These are phyloP conservation scores for Lophura nycthemera DNA, from an alignment of 2,113 vertebrate genomes.

Conservation along the genomic window DNA sequence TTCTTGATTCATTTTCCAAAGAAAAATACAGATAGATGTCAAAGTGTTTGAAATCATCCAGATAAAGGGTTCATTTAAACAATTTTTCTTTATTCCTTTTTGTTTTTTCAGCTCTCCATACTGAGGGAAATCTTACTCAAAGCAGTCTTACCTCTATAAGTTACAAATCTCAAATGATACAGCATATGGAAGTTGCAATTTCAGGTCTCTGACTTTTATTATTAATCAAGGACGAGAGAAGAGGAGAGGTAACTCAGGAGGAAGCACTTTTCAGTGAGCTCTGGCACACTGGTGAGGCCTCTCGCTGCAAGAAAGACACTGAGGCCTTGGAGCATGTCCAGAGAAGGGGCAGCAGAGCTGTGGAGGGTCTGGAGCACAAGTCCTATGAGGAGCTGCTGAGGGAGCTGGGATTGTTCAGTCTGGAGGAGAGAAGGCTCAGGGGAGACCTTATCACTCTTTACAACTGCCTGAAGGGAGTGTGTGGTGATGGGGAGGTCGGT, in stretches of 20 bases:
- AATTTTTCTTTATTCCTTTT: slow-evolving; percentile 39
- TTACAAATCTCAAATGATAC: background rate
- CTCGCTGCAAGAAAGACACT: no score
- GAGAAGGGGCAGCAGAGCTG: no score
- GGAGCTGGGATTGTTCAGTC: no score
- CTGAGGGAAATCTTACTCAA: slow-evolving; percentile 3
- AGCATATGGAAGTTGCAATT: background rate
- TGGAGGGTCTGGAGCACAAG: no score
- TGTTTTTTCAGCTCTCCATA: background rate
- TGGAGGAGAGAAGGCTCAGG: no score
- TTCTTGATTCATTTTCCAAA: slow-evolving; percentile 77
- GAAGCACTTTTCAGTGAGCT: background rate
- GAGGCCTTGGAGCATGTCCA: no score
- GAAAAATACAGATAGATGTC: slow-evolving; percentile 75
- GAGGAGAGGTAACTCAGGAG: background rate
- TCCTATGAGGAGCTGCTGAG: no score
- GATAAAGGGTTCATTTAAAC: slow-evolving; percentile 72
- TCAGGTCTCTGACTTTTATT: background rate
- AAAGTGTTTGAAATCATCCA: slow-evolving; percentile 75
- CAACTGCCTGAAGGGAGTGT: no score
- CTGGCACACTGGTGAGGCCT: background rate
- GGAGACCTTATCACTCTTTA: no score
- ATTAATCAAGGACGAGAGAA: background rate
- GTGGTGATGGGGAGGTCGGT: no score
- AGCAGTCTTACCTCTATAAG: background rate